Evolutionary conservation across 2,113 vertebrate species (phyloP), one percentile per base, ranked within the genome.

Genomic region (Perognathus longimembris): DNA sequence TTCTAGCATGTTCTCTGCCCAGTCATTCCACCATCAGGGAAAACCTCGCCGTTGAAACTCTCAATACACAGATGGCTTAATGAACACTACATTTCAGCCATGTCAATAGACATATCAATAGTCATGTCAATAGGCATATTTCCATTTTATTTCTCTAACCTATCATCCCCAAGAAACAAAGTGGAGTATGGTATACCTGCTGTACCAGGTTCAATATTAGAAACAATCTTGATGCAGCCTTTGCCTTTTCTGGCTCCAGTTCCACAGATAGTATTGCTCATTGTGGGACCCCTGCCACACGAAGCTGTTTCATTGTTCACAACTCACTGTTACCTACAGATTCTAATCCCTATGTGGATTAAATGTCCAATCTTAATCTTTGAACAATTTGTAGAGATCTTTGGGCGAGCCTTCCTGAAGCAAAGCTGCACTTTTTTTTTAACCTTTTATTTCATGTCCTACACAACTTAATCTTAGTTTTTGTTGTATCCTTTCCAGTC

Each of bases 301-400:
- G 45, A 38, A 38, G 42, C 36, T 22, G 12, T 28, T 45, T 40
- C 8, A 1, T 6, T 2, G 34, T 77, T 32, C 34, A 24, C 11
- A 1, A 26, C 76, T 36, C 1, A 6, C 17, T 42, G 26, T 38
- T 2, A 3, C 50, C 82, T 0, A 1, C 7, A 11, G 8, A 17
- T 42, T n/a, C 22, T 40, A 12, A n/a, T 63, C 28, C 28, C 0
- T 14, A 20, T 85, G 38, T 74, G 40, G 12, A 63, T 81, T 70
- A 66, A 32, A 38, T 6, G 7, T 86, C 26, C 15, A 20, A 18
- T 7, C 36, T 28, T 45, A 73, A 45, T 69, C 42, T 40, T 9
- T 15, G 8, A 38, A 18, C 2, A 77, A 18, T 38, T 24, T 18
- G 30, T 34, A 5, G 50, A 42, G 7, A 1, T 3, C 45, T 45